Evolutionary conservation across 2,797 vertebrate species (phyloP).

Genomic region (Phrynocephalus forsythii): DNA sequence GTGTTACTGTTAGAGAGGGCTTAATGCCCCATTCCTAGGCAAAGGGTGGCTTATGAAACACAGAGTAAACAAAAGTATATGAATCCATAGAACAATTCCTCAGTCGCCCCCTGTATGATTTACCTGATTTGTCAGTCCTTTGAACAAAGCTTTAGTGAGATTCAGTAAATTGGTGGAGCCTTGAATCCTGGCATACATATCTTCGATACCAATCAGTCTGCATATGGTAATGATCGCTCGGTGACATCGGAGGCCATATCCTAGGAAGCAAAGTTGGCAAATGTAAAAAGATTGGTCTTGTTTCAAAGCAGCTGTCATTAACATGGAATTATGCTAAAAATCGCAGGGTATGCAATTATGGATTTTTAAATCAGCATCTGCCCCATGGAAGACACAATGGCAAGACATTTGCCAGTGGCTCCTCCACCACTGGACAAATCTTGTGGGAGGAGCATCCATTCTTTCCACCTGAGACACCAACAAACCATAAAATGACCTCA

Average conservation of each 20-base stretch:
- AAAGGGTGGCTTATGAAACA: not conserved
- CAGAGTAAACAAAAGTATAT: not conserved
- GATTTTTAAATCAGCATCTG: not conserved
- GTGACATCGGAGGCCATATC: slow-evolving; percentile 93
- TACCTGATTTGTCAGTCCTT: slow-evolving; percentile 90
- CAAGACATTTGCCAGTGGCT: not conserved
- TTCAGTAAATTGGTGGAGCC: slow-evolving; percentile 90
- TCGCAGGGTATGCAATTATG: not conserved
- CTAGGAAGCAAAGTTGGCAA: slow-evolving; percentile 69
- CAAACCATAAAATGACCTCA: not conserved
- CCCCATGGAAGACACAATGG: not conserved
- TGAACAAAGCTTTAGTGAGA: slow-evolving; percentile 90
- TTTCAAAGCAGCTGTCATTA: not conserved
- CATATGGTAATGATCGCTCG: slow-evolving; percentile 93
- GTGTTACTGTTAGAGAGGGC: not conserved
- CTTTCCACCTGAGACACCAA: not conserved
- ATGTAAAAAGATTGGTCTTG: not conserved
- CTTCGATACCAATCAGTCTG: slow-evolving; percentile 91
- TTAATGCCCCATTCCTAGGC: not conserved
- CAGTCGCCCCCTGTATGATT: not conserved
- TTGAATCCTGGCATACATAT: slow-evolving; percentile 90
- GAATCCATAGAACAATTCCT: accelerated
- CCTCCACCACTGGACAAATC: not conserved
- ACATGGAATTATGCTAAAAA: not conserved
- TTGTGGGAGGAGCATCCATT: not conserved